Evolutionary conservation across 2,797 vertebrate genomes (phyloP), one percentile per base, ranked within the genome.

Genomic region (Pangasius larnaudii): DNA sequence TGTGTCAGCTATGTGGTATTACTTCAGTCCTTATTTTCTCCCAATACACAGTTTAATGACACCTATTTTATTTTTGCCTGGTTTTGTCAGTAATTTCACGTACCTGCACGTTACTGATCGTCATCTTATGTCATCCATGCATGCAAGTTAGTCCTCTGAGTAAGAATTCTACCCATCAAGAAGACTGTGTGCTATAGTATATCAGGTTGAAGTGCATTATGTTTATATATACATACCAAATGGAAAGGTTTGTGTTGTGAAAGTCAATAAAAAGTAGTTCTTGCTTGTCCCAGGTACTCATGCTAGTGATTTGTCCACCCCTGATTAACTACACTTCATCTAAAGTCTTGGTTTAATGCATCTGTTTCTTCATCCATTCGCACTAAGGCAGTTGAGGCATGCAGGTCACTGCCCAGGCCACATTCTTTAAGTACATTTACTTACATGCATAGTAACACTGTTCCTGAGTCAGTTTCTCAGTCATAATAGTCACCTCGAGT

Each of bases 371-470:
- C 51, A 86, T 19, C 49, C 7, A 39, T 71, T 46, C 14, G 16
- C 30, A 13, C 86, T 63, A 30, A 39, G n/a, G 19, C 58, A 49
- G 51, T 74, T 22, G 30, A 86, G 71, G 72, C 51, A 58, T 18
- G 65, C 72, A 90, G 69, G 74, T 89, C 77, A 84, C 53, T 82
- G 83, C 78, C 63, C 39, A 56, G 79, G 24, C 71, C 69, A 72
- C n/a, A 71, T 90, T 88, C 69, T 22, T 77, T 61, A 36, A 65
- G 46, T 80, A 51, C 87, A 56, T 46, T 30, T 53, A 56, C 65
- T 36, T 72, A 83, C 49, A 13, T 0, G 10, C 63, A 63, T 61
- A 75, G 85, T 59, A 56, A 82, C 69, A 53, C 67, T 33, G n/a
- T 61, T 69, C 53, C 58, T 58, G 46, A 63, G 5, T 88, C 30